Base-by-base conservation (phyloP, 2,797 vertebrate genomes). In the Naso thynnoides region DNA sequence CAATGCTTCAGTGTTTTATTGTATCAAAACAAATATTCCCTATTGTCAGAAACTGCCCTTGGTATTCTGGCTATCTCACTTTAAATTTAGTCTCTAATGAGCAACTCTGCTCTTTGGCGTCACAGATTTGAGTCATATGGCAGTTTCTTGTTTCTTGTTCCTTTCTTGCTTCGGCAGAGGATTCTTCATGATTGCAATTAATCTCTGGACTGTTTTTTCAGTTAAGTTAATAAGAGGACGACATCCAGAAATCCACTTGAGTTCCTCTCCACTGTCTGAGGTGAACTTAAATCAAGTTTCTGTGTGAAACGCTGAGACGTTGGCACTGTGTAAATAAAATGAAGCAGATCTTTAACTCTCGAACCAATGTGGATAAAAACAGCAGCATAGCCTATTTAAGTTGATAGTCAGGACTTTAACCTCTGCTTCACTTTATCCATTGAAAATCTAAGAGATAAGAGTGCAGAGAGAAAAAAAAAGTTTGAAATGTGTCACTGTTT, bases 71-170 rank as follows among this genome's bases (percentile, higher is more conserved):
- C 66, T 63, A 59, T 70, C n/a, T n/a, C 44, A 49, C 67, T 71
- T 61, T 55, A 44, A 63, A 61, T 77, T 79, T 36, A 36, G 36
- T 78, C 49, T 78, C 67, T 79, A 74, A 73, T 76, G 79, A 81
- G 71, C 74, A 41, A 8, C 38, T 65, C 29, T 54, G 50, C 29
- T 67, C 66, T 84, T 70, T 67, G 62, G 72, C 63, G 53, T 66
- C 76, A 33, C 31, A 82, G 53, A 57, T 76, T 74, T 74, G 60
- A 78, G 71, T 75, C 68, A 61, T 49, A 33, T 62, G 36, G 36
- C 48, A 53, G 33, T 36, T 73, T 44, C 72, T 41, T 55, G 44
- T 36, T 73, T 44, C 72, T 41, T 55, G 44, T 36, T 36, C 3
- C 6, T 49, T 67, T 69, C n/a, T 33, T 73, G 58, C 58, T 83